A percentile compares a stretch with the other conserved stretches of the same genome.
Evolutionary conservation across 2,888 invertebrate species (phyloP).

Genomic region (Agrochola circellaris): DNA sequence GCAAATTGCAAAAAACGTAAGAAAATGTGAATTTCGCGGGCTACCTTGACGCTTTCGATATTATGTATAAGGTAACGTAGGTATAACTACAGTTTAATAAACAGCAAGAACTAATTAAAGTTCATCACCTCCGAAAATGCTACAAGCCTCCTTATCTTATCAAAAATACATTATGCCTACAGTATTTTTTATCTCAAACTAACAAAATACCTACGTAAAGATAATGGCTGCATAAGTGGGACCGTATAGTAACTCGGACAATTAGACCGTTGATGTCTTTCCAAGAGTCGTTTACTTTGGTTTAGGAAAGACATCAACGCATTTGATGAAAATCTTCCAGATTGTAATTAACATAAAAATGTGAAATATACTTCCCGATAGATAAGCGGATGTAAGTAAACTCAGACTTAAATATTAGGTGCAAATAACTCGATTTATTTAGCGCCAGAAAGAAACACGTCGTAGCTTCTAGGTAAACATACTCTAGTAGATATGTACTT

Average conservation of each 20-base stretch:
- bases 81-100: neutral
- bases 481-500: neutral
- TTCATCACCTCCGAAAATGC: conserved; percentile 13
- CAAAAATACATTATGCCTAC: conserved; percentile 30
- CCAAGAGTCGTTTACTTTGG: conserved; percentile 67
- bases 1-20: too few species aligned
- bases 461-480: neutral
- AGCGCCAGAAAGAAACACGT: neutral
- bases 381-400: neutral
- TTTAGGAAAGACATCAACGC: conserved; percentile 84
- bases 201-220: conserved; percentile 33
- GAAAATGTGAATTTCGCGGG: too few species aligned
- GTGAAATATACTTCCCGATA: neutral
- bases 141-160: conserved; percentile 40
- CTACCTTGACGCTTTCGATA: too few species aligned
- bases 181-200: conserved; percentile 40
- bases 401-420: neutral
- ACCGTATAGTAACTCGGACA: neutral
- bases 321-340: conserved; percentile 42
- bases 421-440: neutral
- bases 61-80: neutral
- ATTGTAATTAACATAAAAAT: neutral
- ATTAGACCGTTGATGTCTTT: conserved; percentile 82
- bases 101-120: conserved; percentile 21
- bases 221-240: conserved; percentile 5